Conservation (phyloP, 2,113 vertebrate genomes). For the Xenopus laevis region DNA sequence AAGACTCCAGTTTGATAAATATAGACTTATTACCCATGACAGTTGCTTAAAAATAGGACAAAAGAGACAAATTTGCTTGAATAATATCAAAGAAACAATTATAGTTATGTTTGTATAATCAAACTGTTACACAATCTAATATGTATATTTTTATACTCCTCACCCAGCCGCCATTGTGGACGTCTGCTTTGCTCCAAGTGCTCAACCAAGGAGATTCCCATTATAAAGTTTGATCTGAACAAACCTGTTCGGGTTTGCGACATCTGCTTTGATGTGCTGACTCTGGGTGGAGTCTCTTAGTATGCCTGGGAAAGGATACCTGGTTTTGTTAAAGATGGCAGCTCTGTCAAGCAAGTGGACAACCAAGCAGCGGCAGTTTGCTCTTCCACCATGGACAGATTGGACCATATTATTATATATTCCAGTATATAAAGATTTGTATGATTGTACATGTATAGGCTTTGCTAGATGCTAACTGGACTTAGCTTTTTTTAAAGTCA, state of each 20-base stretch:
- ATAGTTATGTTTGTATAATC: neutral
- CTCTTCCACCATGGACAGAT: constrained; percentile 57
- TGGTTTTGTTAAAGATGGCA: constrained; percentile 47
- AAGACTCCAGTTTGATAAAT: too few relatives aligned
- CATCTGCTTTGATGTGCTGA: constrained; percentile 98
- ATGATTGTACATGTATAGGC: constrained; percentile 56
- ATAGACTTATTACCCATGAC: too few relatives aligned
- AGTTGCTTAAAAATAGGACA: too few relatives aligned
- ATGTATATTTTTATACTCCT: constrained; percentile 24
- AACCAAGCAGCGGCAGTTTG: constrained; percentile 57
- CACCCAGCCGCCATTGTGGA: constrained; percentile 90
- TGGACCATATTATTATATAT: constrained; percentile 57
- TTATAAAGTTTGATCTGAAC: constrained; percentile 98
- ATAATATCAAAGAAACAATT: too few relatives aligned
- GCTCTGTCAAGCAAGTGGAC: constrained; percentile 54
- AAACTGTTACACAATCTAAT: neutral
- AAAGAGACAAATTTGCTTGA: too few relatives aligned
- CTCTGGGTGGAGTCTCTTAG: constrained; percentile 95
- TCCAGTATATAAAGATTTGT: constrained; percentile 56
- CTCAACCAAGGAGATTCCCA: constrained; percentile 97
- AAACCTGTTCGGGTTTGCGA: constrained; percentile 97
- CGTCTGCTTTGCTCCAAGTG: constrained; percentile 97
- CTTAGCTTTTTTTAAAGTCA: constrained; percentile 45
- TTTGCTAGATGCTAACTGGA: constrained; percentile 50
- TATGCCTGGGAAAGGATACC: constrained; percentile 41